Evolutionary conservation across 2,888 invertebrate genomes (phyloP).

Genomic region (Prosapia bicincta): DNA sequence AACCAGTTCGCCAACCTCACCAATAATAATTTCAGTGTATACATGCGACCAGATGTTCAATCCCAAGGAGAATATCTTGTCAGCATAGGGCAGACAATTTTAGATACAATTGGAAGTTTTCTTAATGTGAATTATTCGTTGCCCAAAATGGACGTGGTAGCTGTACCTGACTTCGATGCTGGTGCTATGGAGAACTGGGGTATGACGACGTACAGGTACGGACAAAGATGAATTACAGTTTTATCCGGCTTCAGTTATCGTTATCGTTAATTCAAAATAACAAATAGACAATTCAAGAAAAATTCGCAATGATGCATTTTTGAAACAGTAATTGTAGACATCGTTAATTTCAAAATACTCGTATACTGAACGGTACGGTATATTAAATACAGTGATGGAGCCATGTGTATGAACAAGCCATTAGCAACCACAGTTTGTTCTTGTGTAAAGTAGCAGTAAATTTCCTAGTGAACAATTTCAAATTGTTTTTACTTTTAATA

Average conservation of each 20-base stretch:
- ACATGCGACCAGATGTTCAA: constrained; percentile 21
- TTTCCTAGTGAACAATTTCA: no score
- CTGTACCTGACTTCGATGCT: constrained; percentile 73
- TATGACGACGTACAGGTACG: constrained; percentile 57
- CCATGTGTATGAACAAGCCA: no score
- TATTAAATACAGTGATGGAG: no score
- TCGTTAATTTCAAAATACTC: no score
- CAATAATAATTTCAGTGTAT: constrained; percentile 22
- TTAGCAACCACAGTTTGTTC: no score
- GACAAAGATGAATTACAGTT: neutral
- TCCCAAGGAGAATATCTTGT: constrained; percentile 40
- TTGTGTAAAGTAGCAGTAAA: no score
- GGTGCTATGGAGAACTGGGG: constrained; percentile 80
- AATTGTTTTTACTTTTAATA: no score
- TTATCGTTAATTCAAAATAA: no score
- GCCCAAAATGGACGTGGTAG: constrained; percentile 67
- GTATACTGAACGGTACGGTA: no score
- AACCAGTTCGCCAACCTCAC: constrained; percentile 58
- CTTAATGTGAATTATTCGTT: constrained; percentile 40
- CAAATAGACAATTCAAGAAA: no score
- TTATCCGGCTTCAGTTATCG: neutral
- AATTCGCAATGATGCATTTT: no score
- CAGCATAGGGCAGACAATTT: constrained; percentile 11
- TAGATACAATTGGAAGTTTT: neutral
- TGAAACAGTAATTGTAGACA: no score